Conservation (phyloP, 2,797 vertebrate species). For the Trichosurus vulpecula region DNA sequence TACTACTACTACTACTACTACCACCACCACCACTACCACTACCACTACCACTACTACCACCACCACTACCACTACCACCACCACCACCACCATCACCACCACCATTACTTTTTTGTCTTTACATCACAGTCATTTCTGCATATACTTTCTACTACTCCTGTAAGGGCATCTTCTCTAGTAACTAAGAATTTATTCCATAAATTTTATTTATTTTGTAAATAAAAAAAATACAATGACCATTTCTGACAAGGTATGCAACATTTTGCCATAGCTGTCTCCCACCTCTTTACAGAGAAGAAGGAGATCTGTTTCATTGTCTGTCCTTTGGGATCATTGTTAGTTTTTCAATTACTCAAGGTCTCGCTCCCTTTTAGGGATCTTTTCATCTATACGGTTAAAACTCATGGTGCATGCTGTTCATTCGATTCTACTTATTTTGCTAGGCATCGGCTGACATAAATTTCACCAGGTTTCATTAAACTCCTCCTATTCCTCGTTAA, state of each 20-base stretch:
- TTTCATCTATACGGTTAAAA: not conserved
- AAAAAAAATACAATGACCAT: not conserved
- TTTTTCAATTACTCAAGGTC: not conserved
- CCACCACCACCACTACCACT: too few relatives aligned
- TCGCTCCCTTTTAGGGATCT: not conserved
- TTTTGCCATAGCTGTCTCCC: not conserved
- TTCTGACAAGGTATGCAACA: not conserved
- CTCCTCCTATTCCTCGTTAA: not conserved
- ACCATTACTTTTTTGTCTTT: not conserved
- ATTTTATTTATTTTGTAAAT: not conserved
- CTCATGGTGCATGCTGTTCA: not conserved
- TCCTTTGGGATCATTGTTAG: not conserved
- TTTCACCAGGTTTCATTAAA: not conserved
- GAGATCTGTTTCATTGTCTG: not conserved
- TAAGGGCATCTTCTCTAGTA: not conserved
- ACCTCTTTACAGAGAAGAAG: not conserved
- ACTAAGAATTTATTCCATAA: not conserved
- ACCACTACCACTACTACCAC: too few relatives aligned
- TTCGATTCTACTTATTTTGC: not conserved
- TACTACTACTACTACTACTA: too few relatives aligned
- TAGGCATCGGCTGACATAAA: not conserved
- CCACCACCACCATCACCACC: rapidly evolving
- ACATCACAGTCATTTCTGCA: not conserved
- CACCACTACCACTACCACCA: too few relatives aligned
- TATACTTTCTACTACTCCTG: not conserved